Conservation (phyloP, 2,113 vertebrate genomes). For the Lucifuga dentata region DNA sequence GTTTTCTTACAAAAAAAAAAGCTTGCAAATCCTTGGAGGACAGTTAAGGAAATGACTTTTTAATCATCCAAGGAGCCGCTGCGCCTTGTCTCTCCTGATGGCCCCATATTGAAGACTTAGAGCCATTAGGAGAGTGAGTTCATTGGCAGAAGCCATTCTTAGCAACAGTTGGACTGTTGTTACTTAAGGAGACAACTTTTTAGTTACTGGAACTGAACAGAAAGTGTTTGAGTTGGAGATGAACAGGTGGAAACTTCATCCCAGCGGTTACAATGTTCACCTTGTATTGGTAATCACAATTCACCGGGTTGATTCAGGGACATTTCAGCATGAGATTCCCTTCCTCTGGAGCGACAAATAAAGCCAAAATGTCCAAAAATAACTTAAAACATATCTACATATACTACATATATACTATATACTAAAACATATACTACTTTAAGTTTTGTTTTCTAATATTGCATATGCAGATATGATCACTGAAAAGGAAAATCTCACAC, state of each 20-base stretch:
- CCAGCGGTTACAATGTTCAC: neutral
- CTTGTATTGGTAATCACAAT: too few species aligned
- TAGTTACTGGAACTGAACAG: neutral
- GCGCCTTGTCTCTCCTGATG: conserved; percentile 88
- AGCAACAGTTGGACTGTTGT: conserved; percentile 68
- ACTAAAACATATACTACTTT: too few species aligned
- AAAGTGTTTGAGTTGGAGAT: neutral
- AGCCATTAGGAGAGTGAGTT: conserved; percentile 80
- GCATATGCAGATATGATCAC: too few species aligned
- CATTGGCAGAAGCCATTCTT: conserved; percentile 41
- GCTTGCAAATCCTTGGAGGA: conserved; percentile 90
- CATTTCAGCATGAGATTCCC: too few species aligned
- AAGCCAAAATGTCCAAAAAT: too few species aligned
- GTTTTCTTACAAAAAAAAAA: conserved; percentile 87
- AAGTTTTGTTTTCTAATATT: too few species aligned
- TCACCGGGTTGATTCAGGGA: too few species aligned
- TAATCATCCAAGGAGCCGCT: conserved; percentile 92
- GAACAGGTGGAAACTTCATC: neutral
- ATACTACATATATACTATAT: too few species aligned
- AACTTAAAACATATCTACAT: too few species aligned
- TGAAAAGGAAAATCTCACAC: too few species aligned
- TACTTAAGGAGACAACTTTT: conserved; percentile 35
- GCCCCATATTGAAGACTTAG: conserved; percentile 86
- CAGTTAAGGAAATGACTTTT: conserved; percentile 99
- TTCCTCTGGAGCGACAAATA: too few species aligned